Conservation (phyloP, 2,113 vertebrate species). For the Stigmatopora nigra region DNA sequence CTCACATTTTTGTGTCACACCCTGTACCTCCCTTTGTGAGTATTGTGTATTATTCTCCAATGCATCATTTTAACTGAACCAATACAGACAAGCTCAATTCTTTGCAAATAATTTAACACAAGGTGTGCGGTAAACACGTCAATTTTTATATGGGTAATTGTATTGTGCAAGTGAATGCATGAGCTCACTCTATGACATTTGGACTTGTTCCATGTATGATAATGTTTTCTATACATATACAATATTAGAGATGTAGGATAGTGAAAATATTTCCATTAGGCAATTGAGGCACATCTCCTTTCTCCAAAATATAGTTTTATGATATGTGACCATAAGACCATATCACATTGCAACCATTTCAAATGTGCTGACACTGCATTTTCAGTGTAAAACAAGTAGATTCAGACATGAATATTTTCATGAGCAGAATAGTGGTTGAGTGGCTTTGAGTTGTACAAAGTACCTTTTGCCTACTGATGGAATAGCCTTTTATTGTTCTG, state of each 20-base stretch:
- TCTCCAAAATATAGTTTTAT: neutral
- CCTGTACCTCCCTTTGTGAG: constrained; percentile 13
- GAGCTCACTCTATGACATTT: neutral
- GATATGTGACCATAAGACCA: neutral
- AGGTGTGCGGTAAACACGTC: constrained; percentile 1
- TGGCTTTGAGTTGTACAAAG: neutral
- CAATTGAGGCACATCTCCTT: neutral
- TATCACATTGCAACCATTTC: neutral
- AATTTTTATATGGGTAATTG: neutral
- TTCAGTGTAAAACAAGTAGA: neutral
- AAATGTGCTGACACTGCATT: neutral
- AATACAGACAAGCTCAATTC: constrained; percentile 14
- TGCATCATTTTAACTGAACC: constrained; percentile 22
- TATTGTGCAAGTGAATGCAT: neutral
- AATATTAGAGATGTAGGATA: neutral
- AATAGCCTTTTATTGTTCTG: neutral
- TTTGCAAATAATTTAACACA: constrained; percentile 9
- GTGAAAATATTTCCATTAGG: neutral
- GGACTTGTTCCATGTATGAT: neutral
- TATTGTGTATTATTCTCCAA: constrained; percentile 14
- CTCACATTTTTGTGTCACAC: constrained; percentile 6
- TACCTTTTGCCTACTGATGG: neutral
- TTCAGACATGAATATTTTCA: neutral
- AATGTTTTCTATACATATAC: neutral
- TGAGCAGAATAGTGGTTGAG: neutral